A percentile compares a stretch with the other conserved stretches of the same genome.
Evolutionary conservation across 2,888 invertebrate genomes (phyloP).

Genomic region (Rotaria macrura): DNA sequence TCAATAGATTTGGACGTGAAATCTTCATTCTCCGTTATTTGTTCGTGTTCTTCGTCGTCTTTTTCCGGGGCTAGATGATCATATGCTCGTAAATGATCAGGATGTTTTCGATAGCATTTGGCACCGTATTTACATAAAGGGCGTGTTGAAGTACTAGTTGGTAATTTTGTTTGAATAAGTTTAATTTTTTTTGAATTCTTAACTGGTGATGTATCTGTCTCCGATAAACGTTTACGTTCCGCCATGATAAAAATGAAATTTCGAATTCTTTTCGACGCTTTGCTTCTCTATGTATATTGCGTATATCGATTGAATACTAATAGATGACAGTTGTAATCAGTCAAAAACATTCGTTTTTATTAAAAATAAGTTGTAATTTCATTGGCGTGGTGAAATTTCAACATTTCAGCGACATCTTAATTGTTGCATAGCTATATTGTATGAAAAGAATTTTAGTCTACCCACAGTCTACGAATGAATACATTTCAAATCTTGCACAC

Average conservation of each 20-base stretch:
- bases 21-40: neutral
- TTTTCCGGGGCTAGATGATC: neutral
- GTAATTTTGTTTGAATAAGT: neutral
- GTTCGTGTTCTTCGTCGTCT: neutral
- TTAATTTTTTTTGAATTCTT: neutral
- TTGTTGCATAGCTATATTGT: neutral
- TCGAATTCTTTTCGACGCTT: no score
- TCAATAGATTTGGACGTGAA: neutral
- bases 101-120: conserved; percentile 30
- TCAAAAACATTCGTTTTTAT: no score
- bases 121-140: conserved; percentile 31
- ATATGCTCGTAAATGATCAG: conserved; percentile 24
- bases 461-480: neutral
- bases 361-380: neutral
- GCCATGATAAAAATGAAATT: neutral
- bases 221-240: neutral
- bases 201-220: neutral
- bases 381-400: neutral
- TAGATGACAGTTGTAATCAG: no score
- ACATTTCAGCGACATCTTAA: neutral
- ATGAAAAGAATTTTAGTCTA: no score
- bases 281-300: no score
- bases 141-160: neutral
- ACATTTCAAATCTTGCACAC: neutral
- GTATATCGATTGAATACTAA: no score